Evolutionary conservation across 2,113 vertebrate species (phyloP), one percentile per base, ranked within the genome.

Genomic region (Meles meles): DNA sequence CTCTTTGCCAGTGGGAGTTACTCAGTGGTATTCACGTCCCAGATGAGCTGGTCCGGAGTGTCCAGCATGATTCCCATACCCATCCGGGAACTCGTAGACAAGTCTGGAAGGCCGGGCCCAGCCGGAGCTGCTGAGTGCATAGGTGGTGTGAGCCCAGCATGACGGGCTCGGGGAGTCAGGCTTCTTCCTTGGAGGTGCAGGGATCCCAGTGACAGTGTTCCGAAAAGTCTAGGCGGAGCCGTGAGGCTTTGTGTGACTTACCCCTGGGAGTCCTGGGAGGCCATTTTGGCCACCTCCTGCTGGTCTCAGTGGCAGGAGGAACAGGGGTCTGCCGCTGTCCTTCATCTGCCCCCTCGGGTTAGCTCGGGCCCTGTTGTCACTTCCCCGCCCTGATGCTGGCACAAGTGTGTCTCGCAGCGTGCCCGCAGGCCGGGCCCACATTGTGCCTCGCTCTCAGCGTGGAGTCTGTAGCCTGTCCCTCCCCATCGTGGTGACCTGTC

Each of bases 291-390:
- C 42, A 39, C 39, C 8, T 88, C 34, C 55, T 88, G 21, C 65
- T 67, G 76, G 42, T 61, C 27, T 31, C 59, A 4, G 1, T 71
- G 59, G 37, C 31, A 52, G 61, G 29, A 59, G 12, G 86, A 44
- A 23, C 39, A 6, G 37, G 71, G 63, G 39, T 72, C 37, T 10
- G 34, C 37, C 49, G 18, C 59, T 11, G 0, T 34, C 37, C 76
- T 59, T 44, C 37, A 88, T 34, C 85, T n/a, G 10, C 67, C 12
- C 5, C 9, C 29, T n/a, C 14, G 1, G 11, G 39, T 47, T 34
- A 65, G 31, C 42, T 29, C 44, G n/a, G 74, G 87, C 18, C 21
- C 0, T 1, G n/a, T 0, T 25, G 29, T n/a, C n/a, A 2, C 23
- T 18, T 23, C 7, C 67, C 5, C 12, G 1, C 2, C n/a, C 23